phyloP scores from a whole-genome alignment of 2,797 vertebrate genomes.

The Falco novaeseelandiae region DNA sequence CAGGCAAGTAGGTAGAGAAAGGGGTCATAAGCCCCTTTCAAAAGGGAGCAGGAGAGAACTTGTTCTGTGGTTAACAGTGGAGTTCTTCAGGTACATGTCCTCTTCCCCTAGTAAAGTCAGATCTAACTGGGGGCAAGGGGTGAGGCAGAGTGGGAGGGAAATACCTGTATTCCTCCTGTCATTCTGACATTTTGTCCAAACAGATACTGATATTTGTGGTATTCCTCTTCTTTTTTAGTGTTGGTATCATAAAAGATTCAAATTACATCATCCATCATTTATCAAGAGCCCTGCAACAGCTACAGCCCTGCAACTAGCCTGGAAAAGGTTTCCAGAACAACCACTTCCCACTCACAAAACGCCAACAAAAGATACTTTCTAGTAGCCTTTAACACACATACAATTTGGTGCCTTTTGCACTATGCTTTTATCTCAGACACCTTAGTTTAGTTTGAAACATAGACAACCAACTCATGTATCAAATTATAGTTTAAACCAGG shows the following conservation, averaged over 20 bases:
- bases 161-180: neutral
- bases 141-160: neutral
- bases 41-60: neutral
- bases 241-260: neutral
- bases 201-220: neutral
- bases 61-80: neutral
- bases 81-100: neutral
- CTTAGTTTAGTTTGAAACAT: neutral
- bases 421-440: neutral
- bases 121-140: neutral
- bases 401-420: too few species aligned
- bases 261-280: conserved; percentile 18
- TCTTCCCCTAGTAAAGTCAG: neutral
- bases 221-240: neutral
- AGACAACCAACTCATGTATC: neutral
- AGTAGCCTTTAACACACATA: neutral
- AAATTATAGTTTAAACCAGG: neutral
- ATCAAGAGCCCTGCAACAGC: neutral
- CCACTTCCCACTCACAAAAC: neutral
- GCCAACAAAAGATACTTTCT: neutral
- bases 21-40: neutral
- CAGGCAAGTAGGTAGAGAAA: neutral
- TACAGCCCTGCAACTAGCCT: neutral
- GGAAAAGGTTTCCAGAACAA: conserved; percentile 21
- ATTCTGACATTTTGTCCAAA: neutral